Base-by-base conservation (phyloP, 2,888 invertebrate genomes). In the Xestia rhomboidea region DNA sequence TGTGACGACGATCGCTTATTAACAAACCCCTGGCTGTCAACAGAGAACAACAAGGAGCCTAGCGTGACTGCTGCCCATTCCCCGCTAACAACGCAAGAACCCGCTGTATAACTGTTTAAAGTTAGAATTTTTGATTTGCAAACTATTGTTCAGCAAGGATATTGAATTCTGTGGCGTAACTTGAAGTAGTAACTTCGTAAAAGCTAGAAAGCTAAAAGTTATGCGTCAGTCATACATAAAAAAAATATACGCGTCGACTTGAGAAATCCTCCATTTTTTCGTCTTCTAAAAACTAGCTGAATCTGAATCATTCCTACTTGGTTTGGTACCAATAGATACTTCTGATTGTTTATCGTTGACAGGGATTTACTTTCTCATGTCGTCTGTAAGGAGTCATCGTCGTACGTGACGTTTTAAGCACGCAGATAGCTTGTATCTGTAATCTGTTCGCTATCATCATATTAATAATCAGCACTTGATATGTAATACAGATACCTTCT, bases 41-140 rank as follows among this genome's bases (percentile, higher is more conserved):
- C 69, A 49, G 69, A 67, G 46, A 41, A 66, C 66, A 62, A 27
- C 60, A 60, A 66, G 30, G 11, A 57, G 27, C 46, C 18, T 85
- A 46, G 78, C 82, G 79, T 87, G 86, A 75, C 76, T 67, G 38
- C 49, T 2, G 34, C 57, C 70, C 60, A 60, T 83, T 75, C 8
- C 69, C 30, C 27, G 49, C 74, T 54, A 67, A 80, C 70, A 86
- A 84, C 69, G 72, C 80, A 81, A 71, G 76, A 80, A 57, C 75
- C 68, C 80, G 73, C 78, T 81, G 73, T 62, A 73, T 79, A 79
- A 71, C 82, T 77, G 66, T 77, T 79, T 51, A 70, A 81, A 83
- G 73, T 87, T 82, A 41, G 69, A 60, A 76, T 76, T 76, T 83
- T 86, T 82, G 78, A 88, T 85, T 83, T 64, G 77, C 72, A 77